phyloP scores from a whole-genome alignment of 2,113 vertebrate genomes.

The Chrysochloris asiatica region DNA sequence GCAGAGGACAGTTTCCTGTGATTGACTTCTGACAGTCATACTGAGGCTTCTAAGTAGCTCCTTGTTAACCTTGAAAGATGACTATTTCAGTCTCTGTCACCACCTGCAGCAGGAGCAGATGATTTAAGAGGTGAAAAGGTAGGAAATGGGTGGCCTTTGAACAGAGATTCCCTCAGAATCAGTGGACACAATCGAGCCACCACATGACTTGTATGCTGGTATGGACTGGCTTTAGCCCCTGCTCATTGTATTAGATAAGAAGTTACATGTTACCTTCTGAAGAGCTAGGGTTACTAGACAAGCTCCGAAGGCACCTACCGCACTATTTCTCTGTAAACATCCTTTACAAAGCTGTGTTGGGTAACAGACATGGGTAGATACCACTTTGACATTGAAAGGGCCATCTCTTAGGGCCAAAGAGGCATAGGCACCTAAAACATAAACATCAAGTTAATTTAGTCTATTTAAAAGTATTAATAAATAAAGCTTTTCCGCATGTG shows the following conservation, averaged over 20 bases:
- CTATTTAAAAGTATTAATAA: slow-evolving; percentile 58
- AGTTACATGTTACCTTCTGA: slow-evolving; percentile 31
- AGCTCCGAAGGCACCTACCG: not conserved
- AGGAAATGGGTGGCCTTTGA: slow-evolving; percentile 68
- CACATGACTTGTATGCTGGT: slow-evolving; percentile 42
- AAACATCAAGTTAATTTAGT: slow-evolving; percentile 54
- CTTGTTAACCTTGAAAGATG: slow-evolving; percentile 84
- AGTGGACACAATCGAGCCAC: not conserved
- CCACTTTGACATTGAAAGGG: slow-evolving; percentile 51
- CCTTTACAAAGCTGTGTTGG: slow-evolving; percentile 27
- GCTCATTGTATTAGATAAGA: slow-evolving; percentile 49
- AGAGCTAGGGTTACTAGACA: slow-evolving; percentile 27
- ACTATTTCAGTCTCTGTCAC: slow-evolving; percentile 76
- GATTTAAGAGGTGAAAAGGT: slow-evolving; percentile 59
- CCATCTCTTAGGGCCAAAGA: slow-evolving; percentile 40
- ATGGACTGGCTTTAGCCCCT: slow-evolving; percentile 32
- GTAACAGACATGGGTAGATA: slow-evolving; percentile 4
- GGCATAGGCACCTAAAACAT: slow-evolving; percentile 28
- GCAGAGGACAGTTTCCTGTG: slow-evolving; percentile 34
- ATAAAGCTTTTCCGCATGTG: not conserved
- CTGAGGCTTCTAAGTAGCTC: slow-evolving; percentile 74
- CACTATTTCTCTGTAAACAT: slow-evolving; percentile 41
- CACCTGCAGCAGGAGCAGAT: slow-evolving; percentile 57
- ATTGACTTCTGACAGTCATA: slow-evolving; percentile 74
- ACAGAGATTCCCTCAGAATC: slow-evolving; percentile 29